phyloP scores from a whole-genome alignment of 2,888 invertebrate genomes.

The Cryptus viduatorius region DNA sequence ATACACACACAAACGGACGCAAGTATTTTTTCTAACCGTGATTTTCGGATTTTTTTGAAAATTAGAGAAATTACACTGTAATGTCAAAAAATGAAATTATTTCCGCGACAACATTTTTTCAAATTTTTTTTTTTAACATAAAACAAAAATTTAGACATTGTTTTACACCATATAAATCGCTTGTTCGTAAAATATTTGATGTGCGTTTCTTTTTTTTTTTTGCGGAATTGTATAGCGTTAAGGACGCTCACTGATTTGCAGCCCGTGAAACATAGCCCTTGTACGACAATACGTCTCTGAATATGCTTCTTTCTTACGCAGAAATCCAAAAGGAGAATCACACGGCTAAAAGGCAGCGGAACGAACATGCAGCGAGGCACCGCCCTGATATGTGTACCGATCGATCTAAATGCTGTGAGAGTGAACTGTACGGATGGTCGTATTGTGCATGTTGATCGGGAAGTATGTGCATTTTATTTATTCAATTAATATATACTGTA shows the following conservation, averaged over 20 bases:
- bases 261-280: too few species aligned
- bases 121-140: too few species aligned
- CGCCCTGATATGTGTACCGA: constrained; percentile 17
- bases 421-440: constrained; percentile 54
- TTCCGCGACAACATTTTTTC: too few species aligned
- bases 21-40: not conserved
- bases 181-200: too few species aligned
- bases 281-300: too few species aligned
- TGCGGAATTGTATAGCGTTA: too few species aligned
- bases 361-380: constrained; percentile 36
- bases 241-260: too few species aligned
- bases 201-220: too few species aligned
- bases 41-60: not conserved
- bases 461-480: constrained; percentile 54
- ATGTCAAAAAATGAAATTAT: not conserved
- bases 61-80: not conserved
- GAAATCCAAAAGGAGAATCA: too few species aligned
- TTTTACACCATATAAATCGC: too few species aligned
- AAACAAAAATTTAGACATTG: too few species aligned
- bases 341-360: not conserved
- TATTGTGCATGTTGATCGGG: constrained; percentile 48
- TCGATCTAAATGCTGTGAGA: constrained; percentile 48
- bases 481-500: constrained; percentile 51
- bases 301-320: too few species aligned
- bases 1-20: not conserved